These are phyloP conservation scores for Drosophila kurseongensis DNA, from an alignment of 1,140 invertebrate genomes.

Conservation along the genomic window DNA sequence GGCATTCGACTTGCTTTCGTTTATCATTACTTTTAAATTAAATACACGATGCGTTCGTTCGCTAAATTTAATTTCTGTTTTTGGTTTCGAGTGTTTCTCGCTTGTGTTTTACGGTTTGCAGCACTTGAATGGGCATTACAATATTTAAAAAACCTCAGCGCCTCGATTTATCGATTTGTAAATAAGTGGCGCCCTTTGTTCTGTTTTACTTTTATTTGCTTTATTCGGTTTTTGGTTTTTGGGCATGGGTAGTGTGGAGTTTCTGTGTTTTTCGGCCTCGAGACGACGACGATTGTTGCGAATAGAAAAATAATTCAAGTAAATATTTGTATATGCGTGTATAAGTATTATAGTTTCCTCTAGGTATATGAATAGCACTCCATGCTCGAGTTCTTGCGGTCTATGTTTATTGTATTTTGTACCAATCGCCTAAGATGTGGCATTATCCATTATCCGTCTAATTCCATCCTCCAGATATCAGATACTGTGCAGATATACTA, in stretches of 20 bases:
- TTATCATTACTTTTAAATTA: slow-evolving; percentile 55
- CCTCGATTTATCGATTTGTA: slow-evolving; percentile 66
- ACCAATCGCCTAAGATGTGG: slow-evolving; percentile 63
- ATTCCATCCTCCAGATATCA: slow-evolving; percentile 35
- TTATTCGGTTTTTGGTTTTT: slow-evolving; percentile 13
- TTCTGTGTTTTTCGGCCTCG: slow-evolving; percentile 33
- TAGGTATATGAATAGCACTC: slow-evolving; percentile 69
- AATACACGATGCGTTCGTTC: slow-evolving; percentile 49
- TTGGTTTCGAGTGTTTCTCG: slow-evolving; percentile 16
- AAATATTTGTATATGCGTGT: slow-evolving; percentile 75
- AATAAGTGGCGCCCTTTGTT: slow-evolving; percentile 63
- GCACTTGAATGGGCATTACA: slow-evolving; percentile 63
- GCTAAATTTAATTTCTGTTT: slow-evolving; percentile 40
- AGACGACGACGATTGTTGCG: slow-evolving; percentile 65
- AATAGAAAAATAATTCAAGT: slow-evolving; percentile 83
- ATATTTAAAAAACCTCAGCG: slow-evolving; percentile 72
- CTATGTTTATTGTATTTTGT: slow-evolving; percentile 76
- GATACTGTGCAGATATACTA: slow-evolving; percentile 50
- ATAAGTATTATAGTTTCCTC: slow-evolving; percentile 78
- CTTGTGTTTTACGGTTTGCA: slow-evolving; percentile 22
- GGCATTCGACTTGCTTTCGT: slow-evolving; percentile 62
- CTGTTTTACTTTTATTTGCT: slow-evolving; percentile 40
- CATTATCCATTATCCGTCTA: slow-evolving; percentile 2
- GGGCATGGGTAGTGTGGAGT: slow-evolving; percentile 25
- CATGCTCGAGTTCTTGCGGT: slow-evolving; percentile 22